Evolutionary conservation across 2,888 invertebrate species (phyloP), one percentile per base, ranked within the genome.

Genomic region (Caenorhabditis virilis): DNA sequence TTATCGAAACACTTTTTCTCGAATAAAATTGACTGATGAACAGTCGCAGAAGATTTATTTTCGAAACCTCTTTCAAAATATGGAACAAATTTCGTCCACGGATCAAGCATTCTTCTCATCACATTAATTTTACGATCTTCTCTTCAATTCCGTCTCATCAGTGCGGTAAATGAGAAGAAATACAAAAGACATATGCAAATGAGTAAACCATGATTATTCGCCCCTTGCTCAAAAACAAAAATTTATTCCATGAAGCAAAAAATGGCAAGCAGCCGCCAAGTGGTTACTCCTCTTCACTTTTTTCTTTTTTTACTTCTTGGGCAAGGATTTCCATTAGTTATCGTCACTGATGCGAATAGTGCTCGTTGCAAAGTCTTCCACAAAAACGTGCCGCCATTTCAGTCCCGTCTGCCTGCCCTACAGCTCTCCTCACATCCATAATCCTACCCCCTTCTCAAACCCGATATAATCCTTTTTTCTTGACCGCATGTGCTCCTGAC

Each of bases 401-500:
- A 5, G 9, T 52, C 52, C 49, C 54, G 50, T 45, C 54, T 50
- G 54, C 49, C 54, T 49, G 54, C 49, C 54, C 54, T 48, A 45
- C 45, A 48, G 60, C 60, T 60, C 60, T 54, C 50, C 60, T 53
- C 60, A 60, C 54, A 60, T 60, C 50, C 50, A 60, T 60, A 60
- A 60, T 60, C 60, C 60, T 36, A 36, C 59, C 53, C 52, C 49
- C 48, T 60, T 48, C 53, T 48, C 53, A 52, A 59, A 51, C 47
- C 58, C 58, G 58, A 59, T 54, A 45, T 60, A 60, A 60, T 60
- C 60, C 60, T 60, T 60, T 60, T 60, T 60, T 54, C 30, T 30
- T 30, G 30, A 30, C 30, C 30, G 30, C 30, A 30, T 30, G 7
- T 30, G 30, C 30, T 30, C 6, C 30, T 30, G 30, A 30, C 30